These are phyloP conservation scores for Leucophenga varia DNA, from an alignment of 1,140 invertebrate species.

Conservation along the genomic window DNA sequence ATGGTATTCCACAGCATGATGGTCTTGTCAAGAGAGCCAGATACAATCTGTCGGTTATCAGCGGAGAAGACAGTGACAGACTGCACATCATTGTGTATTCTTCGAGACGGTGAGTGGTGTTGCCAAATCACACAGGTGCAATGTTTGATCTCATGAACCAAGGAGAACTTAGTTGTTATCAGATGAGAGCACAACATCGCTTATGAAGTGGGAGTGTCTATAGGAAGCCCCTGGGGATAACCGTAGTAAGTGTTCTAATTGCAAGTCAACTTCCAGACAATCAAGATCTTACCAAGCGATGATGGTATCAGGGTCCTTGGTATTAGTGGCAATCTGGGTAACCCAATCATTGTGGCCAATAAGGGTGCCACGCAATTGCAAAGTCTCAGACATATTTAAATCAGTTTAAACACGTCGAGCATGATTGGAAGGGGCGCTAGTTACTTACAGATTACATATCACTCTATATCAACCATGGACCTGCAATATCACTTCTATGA, in stretches of 20 bases:
- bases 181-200: constrained; percentile 92
- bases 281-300: constrained; percentile 96
- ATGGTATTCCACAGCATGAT: constrained; percentile 99
- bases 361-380: constrained; percentile 87
- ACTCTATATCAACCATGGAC: too few relatives aligned
- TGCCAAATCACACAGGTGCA: constrained; percentile 96
- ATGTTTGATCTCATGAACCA: constrained; percentile 97
- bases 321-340: constrained; percentile 97
- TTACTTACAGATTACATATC: too few relatives aligned
- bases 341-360: constrained; percentile 97
- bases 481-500: too few relatives aligned
- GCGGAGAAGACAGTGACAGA: constrained; percentile 98
- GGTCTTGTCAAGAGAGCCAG: constrained; percentile 94
- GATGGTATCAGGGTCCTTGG: constrained; percentile 95
- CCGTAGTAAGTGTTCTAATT: constrained; percentile 92
- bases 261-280: constrained; percentile 93
- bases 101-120: constrained; percentile 88
- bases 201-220: constrained; percentile 94
- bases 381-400: constrained; percentile 66
- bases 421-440: too few relatives aligned
- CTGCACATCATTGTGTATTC: constrained; percentile 99
- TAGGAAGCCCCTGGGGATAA: constrained; percentile 86
- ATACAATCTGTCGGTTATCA: constrained; percentile 98
- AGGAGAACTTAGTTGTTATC: constrained; percentile 98
- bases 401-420: too few relatives aligned